A percentile compares a stretch with the other conserved stretches of the same genome.
These are phyloP conservation scores for Porites rus DNA, from an alignment of 92 coral and sea anemone genomes.

Conservation along the genomic window DNA sequence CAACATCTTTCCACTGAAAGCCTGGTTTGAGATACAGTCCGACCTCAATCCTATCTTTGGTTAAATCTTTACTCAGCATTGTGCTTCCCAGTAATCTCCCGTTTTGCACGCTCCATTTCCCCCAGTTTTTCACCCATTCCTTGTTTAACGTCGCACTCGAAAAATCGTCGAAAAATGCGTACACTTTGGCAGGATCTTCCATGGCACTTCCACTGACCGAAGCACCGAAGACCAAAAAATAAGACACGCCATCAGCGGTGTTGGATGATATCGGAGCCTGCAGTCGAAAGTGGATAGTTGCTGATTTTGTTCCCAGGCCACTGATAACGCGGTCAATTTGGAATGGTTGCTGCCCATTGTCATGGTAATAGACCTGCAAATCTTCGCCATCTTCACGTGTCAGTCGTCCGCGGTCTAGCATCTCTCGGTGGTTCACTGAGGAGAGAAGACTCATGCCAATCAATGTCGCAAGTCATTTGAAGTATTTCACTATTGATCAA, in stretches of 20 bases:
- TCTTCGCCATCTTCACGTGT: constrained; percentile 53
- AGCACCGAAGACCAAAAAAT: constrained; percentile 63
- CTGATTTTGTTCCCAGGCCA: constrained; percentile 49
- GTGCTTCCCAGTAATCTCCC: constrained; percentile 47
- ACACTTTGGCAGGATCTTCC: constrained; percentile 68
- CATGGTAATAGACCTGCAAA: constrained; percentile 54
- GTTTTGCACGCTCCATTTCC: constrained; percentile 42
- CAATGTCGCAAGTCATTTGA: not conserved
- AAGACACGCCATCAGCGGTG: constrained; percentile 29
- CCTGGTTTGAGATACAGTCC: constrained; percentile 71
- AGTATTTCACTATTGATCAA: no score
- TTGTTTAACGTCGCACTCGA: constrained; percentile 40
- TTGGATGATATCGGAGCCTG: constrained; percentile 50
- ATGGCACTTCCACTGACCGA: constrained; percentile 60
- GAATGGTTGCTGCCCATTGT: constrained; percentile 21
- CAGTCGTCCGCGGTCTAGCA: constrained; percentile 36
- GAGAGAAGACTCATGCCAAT: not conserved
- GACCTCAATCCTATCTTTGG: constrained; percentile 45
- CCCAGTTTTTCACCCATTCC: constrained; percentile 64
- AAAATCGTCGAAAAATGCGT: constrained; percentile 73
- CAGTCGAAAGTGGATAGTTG: constrained; percentile 50
- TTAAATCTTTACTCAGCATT: constrained; percentile 40
- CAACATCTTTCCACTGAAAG: constrained; percentile 73
- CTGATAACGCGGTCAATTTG: constrained; percentile 59
- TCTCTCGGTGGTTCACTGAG: constrained; percentile 54